Evolutionary conservation across 2,797 vertebrate genomes (phyloP), one percentile per base, ranked within the genome.

Genomic region (Otolemur crassicaudatus): DNA sequence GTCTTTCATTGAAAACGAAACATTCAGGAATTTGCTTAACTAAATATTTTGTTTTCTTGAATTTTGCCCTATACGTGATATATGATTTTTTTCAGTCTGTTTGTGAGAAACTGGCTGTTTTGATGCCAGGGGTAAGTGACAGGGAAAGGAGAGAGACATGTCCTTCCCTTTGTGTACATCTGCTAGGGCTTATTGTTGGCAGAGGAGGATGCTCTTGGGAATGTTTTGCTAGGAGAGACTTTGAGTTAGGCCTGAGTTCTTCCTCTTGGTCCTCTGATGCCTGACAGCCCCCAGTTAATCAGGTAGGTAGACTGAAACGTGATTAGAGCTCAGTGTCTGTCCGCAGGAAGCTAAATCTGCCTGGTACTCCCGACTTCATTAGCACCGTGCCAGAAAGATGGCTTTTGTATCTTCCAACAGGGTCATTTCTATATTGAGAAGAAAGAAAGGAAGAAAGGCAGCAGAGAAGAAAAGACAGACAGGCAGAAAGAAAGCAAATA

Each of bases 21-120:
- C 92, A 80, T 95, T 91, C 5, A 49, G 34, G 53, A 81, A 61
- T 40, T 73, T 49, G 31, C 58, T 91, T 91, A 91, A 67, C 84
- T 77, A 89, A 87, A 76, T 87, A 16, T 69, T 94, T 94, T 77
- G 29, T 95, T 81, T 77, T 83, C 37, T 94, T 92, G 56, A 97
- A 69, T 87, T 46, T 94, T 37, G 43, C 17, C 49, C 27, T 69
- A 37, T 82, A 77, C 73, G 70, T 89, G 37, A 70, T 46, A 63
- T 58, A 76, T 58, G 23, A 70, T 72, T 77, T 72, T 43, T 58
- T 49, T 34, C 8, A 58, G 43, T 87, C 67, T 79, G 40, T 94
- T 89, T 93, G 34, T 82, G 58, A 95, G 29, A 75, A 61, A 23
- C 13, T 63, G 69, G 58, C 9, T 76, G 12, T 86, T 94, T 87